phyloP scores from a whole-genome alignment of 2,113 vertebrate species.

The Plecotus auritus region DNA sequence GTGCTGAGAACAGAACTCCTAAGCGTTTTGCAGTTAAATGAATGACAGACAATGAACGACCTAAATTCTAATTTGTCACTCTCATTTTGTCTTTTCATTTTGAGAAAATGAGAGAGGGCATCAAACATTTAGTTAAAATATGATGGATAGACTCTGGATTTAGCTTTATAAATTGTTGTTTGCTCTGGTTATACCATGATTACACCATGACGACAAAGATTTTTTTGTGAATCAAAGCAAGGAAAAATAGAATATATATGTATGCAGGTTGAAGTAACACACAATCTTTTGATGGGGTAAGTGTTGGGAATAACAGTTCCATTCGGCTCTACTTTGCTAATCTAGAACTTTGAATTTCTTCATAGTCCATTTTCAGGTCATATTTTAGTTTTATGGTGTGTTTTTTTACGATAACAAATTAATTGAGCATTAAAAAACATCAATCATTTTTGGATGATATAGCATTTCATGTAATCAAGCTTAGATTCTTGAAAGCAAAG shows the following conservation, averaged over 20 bases:
- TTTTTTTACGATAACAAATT: constrained; percentile 17
- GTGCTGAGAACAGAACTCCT: neutral
- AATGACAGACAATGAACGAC: neutral
- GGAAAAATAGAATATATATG: neutral
- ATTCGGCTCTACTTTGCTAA: neutral
- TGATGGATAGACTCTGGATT: neutral
- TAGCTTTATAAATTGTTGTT: neutral
- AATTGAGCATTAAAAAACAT: constrained; percentile 48
- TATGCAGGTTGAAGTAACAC: neutral
- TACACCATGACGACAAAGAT: neutral
- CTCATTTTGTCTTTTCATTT: neutral
- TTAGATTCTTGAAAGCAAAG: constrained; percentile 9
- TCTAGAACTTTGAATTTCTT: constrained; percentile 13
- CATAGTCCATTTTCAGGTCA: neutral
- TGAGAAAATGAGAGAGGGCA: neutral
- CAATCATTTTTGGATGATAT: neutral
- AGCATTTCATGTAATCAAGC: neutral
- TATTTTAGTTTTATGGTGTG: constrained; percentile 13
- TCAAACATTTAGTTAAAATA: neutral
- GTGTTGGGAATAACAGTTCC: neutral
- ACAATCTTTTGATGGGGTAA: neutral
- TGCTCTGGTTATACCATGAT: neutral
- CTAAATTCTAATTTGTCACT: neutral
- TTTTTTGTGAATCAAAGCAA: constrained; percentile 16
- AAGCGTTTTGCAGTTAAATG: neutral